A percentile compares a stretch with the other conserved stretches of the same genome.
These are phyloP conservation scores for Fistularia commersonii DNA, from an alignment of 2,797 vertebrate genomes.

Conservation along the genomic window DNA sequence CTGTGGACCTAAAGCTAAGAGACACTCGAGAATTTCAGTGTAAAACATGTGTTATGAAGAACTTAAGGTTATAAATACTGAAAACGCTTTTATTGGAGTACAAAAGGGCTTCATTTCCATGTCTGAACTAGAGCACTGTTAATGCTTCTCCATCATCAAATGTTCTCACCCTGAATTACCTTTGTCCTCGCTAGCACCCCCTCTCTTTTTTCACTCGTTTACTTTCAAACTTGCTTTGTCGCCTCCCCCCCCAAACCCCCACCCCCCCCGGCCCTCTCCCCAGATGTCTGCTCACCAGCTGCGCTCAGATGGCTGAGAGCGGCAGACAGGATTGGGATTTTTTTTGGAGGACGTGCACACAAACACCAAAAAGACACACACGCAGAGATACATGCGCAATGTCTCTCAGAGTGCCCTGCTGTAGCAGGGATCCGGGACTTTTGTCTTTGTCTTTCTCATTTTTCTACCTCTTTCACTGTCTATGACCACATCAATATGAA, in stretches of 20 bases:
- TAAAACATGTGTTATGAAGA: not conserved
- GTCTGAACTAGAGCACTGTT: no score
- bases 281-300: conserved; percentile 71
- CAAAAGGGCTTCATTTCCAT: no score
- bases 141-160: not conserved
- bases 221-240: conserved; percentile 23
- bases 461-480: conserved; percentile 28
- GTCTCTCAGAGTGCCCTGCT: conserved; percentile 25
- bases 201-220: conserved; percentile 7
- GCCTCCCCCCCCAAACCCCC: not conserved
- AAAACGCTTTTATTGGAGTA: conserved; percentile 6
- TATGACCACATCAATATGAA: conserved; percentile 52
- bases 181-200: conserved; percentile 56
- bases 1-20: conserved; percentile 4
- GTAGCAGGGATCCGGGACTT: conserved; percentile 41
- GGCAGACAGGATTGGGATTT: conserved; percentile 37
- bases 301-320: conserved; percentile 63
- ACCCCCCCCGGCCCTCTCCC: conserved; percentile 29
- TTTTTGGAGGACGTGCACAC: conserved; percentile 33
- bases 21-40: conserved; percentile 1
- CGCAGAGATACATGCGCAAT: conserved; percentile 14
- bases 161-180: conserved; percentile 50
- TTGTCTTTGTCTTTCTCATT: conserved; percentile 42
- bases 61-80: conserved; percentile 5
- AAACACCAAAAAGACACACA: conserved; percentile 11